These are phyloP conservation scores for Philaenus spumarius DNA, from an alignment of 1,140 invertebrate genomes.

Conservation along the genomic window DNA sequence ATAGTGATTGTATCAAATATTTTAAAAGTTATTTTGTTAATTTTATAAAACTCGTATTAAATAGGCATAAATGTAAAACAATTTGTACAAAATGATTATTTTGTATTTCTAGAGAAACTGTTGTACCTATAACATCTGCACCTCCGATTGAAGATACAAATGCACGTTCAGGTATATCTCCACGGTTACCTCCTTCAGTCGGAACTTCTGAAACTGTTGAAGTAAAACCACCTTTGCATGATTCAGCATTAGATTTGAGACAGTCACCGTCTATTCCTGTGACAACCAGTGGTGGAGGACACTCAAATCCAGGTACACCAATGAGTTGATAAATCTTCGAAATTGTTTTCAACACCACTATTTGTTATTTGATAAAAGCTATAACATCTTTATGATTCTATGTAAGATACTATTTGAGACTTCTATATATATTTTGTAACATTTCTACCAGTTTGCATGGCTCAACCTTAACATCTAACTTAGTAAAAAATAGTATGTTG, in stretches of 20 bases:
- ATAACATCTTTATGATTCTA: no score
- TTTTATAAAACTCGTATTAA: no score
- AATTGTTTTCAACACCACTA: slow-evolving; percentile 31
- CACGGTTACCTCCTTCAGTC: not conserved
- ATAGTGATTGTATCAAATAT: no score
- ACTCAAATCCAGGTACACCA: slow-evolving; percentile 23
- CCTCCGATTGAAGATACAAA: no score
- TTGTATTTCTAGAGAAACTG: slow-evolving; percentile 11
- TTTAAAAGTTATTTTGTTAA: no score
- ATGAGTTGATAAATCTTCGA: not conserved
- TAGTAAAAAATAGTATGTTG: no score
- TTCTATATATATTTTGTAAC: no score
- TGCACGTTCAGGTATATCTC: not conserved
- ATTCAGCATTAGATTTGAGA: slow-evolving; percentile 58
- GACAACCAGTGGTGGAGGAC: slow-evolving; percentile 31
- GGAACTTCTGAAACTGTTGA: not conserved
- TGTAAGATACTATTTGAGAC: no score
- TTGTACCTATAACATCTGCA: not conserved
- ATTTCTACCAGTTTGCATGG: no score
- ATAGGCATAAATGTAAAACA: no score
- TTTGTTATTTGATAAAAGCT: slow-evolving; percentile 35
- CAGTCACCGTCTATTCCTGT: slow-evolving; percentile 46
- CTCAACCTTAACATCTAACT: no score
- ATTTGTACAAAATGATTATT: no score
- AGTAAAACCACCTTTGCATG: slow-evolving; percentile 26